phyloP scores from a whole-genome alignment of 2,888 invertebrate genomes.

The Teinopalpus imperialis region DNA sequence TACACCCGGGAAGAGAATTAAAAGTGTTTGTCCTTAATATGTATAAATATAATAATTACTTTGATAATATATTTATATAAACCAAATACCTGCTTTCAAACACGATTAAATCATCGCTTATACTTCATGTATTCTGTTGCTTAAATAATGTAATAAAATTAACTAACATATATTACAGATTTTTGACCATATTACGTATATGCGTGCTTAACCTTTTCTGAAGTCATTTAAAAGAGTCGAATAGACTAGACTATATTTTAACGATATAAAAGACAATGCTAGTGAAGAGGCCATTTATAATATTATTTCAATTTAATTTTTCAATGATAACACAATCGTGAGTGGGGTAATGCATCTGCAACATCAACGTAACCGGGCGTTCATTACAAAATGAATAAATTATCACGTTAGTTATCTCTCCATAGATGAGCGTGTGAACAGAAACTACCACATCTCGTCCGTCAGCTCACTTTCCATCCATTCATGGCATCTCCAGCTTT shows the following conservation, averaged over 20 bases:
- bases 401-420: constrained; percentile 35
- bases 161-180: too few species aligned
- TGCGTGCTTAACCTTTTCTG: too few species aligned
- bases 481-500: constrained; percentile 76
- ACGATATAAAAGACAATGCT: constrained; percentile 6
- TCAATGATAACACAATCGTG: constrained; percentile 5
- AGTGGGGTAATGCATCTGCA: constrained; percentile 14
- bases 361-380: constrained; percentile 17
- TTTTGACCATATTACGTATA: too few species aligned
- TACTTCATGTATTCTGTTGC: too few species aligned
- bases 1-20: too few species aligned
- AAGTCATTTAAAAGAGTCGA: too few species aligned
- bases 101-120: too few species aligned
- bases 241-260: neutral
- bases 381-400: constrained; percentile 49
- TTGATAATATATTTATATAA: too few species aligned
- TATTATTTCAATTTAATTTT: neutral
- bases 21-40: too few species aligned
- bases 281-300: constrained; percentile 3
- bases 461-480: constrained; percentile 77
- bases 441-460: constrained; percentile 63
- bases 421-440: constrained; percentile 71
- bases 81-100: too few species aligned
- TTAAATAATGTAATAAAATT: too few species aligned
- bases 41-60: too few species aligned